Evolutionary conservation across 2,888 invertebrate species (phyloP), one percentile per base, ranked within the genome.

Genomic region (Drosophila rellima): DNA sequence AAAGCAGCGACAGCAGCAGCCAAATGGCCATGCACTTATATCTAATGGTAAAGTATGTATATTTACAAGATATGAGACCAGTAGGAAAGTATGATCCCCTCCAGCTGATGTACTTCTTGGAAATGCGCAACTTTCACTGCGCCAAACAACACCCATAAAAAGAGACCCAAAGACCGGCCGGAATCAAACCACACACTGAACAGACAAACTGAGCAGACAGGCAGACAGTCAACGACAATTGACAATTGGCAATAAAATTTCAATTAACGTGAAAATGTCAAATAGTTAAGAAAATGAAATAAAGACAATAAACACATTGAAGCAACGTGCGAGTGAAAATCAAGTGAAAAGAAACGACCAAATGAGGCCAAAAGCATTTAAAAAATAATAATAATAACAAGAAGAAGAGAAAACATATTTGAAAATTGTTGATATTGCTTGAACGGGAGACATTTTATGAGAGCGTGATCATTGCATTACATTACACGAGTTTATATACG

Each of bases 241-340:
- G 82, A 77, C 85, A 82, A 83, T 82, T 80, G 80, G 71, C 80
- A 82, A 78, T 83, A 85, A 76, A 74, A 74, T 69, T 79, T 74
- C 84, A 84, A 82, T 84, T 78, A 80, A 67, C 72, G 77, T 74
- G 74, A 66, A 80, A 78, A 78, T 77, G 68, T 60, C 68, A 72
- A 68, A 68, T 47, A 62, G 44, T 26, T 40, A 48, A 35, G 51
- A 64, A 77, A 77, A 73, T 48, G 29, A 42, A 62, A 64, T 55
- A 65, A 45, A 74, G 18, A 57, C 55, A 62, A 64, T 39, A 29
- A 59, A 54, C 33, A 61, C 52, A 45, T 70, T 45, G 20, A 54
- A 40, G 37, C 26, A 40, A 29, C 18, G 18, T 29, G 15, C 57
- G 35, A 68, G 61, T 54, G 65, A 65, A 72, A 77, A 45, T 40